These are phyloP conservation scores for Tenualosa thibaudeaui DNA, from an alignment of 2,797 vertebrate genomes.

Conservation along the genomic window DNA sequence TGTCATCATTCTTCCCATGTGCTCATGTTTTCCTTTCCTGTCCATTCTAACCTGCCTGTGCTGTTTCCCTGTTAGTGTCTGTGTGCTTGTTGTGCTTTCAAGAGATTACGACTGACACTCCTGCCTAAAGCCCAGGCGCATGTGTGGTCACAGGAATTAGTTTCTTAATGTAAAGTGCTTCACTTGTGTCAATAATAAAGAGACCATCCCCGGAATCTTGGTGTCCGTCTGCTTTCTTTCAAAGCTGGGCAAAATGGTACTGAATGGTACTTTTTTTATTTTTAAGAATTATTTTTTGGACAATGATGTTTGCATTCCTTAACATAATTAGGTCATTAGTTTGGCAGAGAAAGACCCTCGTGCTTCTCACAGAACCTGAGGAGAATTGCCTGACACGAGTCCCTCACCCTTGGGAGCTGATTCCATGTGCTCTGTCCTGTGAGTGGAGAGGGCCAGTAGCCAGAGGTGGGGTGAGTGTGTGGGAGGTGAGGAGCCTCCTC, in stretches of 20 bases:
- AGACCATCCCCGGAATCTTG: not conserved
- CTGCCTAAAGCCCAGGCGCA: not conserved
- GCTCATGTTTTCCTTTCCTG: not conserved
- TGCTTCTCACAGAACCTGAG: not conserved
- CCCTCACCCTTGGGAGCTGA: not conserved
- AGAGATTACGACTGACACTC: not conserved
- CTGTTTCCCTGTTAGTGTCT: not conserved
- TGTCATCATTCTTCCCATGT: not conserved
- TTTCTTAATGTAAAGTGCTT: not conserved
- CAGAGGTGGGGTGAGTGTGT: too few relatives aligned
- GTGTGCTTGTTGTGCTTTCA: not conserved
- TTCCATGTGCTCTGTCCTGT: too few relatives aligned
- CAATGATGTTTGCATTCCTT: too few relatives aligned
- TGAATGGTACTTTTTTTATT: too few relatives aligned
- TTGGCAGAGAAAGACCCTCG: not conserved
- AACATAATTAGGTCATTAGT: not conserved
- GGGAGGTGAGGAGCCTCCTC: not conserved
- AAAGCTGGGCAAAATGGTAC: not conserved
- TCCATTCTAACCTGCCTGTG: not conserved
- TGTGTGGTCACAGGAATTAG: constrained; percentile 15
- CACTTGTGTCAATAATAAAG: constrained; percentile 14
- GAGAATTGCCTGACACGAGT: not conserved
- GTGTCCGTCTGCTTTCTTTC: not conserved
- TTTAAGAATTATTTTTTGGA: too few relatives aligned
- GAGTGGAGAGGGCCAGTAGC: too few relatives aligned